Percentiles rank a stretch among this genome's conserved stretches.
phyloP scores from a whole-genome alignment of 23 tunicate genomes.

The Clavelina lepadiformis region DNA sequence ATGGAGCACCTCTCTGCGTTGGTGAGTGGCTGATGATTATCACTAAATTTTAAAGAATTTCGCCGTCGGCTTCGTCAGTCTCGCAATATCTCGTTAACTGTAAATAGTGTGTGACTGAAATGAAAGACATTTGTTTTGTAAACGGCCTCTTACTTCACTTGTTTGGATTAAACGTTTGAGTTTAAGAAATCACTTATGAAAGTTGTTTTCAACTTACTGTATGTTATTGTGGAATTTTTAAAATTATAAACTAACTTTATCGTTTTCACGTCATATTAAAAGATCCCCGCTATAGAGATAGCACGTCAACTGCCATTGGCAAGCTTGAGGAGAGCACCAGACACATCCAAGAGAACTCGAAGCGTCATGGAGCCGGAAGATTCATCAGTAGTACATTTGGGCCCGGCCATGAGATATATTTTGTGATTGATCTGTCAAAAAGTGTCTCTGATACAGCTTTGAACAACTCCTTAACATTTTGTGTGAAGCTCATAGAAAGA shows the following conservation, averaged over 20 bases:
- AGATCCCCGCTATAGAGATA: slow-evolving; percentile 64
- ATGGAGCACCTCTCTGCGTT: slow-evolving; percentile 61
- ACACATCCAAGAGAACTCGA: slow-evolving; percentile 4
- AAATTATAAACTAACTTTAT: too few species aligned
- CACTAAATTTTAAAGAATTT: too few species aligned
- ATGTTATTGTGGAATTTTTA: too few species aligned
- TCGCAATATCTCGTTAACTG: too few species aligned
- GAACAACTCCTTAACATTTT: slow-evolving; percentile 27
- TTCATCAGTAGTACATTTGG: background rate
- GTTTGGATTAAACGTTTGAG: too few species aligned
- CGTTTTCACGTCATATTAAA: too few species aligned
- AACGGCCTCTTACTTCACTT: too few species aligned
- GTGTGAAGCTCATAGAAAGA: slow-evolving; percentile 38
- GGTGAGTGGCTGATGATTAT: slow-evolving; percentile 11
- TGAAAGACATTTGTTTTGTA: too few species aligned
- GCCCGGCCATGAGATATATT: slow-evolving; percentile 51
- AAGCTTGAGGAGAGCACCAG: slow-evolving; percentile 20
- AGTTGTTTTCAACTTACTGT: too few species aligned
- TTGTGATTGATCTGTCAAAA: slow-evolving; percentile 47
- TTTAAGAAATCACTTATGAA: too few species aligned
- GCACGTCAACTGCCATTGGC: slow-evolving; percentile 15
- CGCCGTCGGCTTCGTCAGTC: too few species aligned
- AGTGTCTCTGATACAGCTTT: slow-evolving; percentile 25
- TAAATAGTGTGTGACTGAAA: too few species aligned
- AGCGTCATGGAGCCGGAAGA: slow-evolving; percentile 15